Evolutionary conservation across 2,797 vertebrate genomes (phyloP).

Genomic region (Pygocentrus nattereri): DNA sequence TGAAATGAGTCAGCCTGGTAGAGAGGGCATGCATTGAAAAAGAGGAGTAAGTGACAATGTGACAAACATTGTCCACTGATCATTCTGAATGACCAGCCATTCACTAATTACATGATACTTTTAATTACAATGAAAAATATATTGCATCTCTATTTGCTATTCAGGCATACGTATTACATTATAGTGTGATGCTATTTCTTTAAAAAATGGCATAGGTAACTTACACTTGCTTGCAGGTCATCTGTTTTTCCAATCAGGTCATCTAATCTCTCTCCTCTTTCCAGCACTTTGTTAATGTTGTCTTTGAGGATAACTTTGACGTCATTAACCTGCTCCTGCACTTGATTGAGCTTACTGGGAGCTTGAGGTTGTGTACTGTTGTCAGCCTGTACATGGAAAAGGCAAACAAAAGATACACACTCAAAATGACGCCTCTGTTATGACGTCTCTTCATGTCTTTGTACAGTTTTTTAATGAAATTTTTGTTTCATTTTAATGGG

Average conservation of each 20-base stretch:
- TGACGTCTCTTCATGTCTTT: too few species aligned
- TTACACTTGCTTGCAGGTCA: conserved; percentile 82
- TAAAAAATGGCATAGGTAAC: conserved; percentile 50
- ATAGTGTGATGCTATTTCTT: too few species aligned
- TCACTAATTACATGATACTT: not conserved
- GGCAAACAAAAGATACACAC: not conserved
- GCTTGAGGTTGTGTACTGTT: conserved; percentile 57
- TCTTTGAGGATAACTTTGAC: conserved; percentile 84
- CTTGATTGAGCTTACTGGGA: conserved; percentile 68
- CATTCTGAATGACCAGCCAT: not conserved
- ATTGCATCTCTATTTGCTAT: too few species aligned
- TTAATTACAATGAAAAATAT: not conserved
- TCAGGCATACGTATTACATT: not conserved
- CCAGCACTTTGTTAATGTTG: conserved; percentile 87
- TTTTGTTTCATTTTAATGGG: not conserved
- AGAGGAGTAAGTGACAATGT: not conserved
- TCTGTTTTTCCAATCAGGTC: conserved; percentile 77
- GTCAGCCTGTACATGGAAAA: conserved; percentile 68
- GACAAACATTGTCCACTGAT: not conserved
- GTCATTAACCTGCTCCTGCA: conserved; percentile 82
- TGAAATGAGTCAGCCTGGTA: conserved; percentile 83
- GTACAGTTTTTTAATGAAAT: too few species aligned
- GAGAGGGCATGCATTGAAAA: conserved; percentile 1
- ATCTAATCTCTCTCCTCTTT: conserved; percentile 80
- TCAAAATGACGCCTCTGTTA: not conserved